Evolutionary conservation across 2,888 invertebrate species (phyloP).

Genomic region (Drosophila siamana): DNA sequence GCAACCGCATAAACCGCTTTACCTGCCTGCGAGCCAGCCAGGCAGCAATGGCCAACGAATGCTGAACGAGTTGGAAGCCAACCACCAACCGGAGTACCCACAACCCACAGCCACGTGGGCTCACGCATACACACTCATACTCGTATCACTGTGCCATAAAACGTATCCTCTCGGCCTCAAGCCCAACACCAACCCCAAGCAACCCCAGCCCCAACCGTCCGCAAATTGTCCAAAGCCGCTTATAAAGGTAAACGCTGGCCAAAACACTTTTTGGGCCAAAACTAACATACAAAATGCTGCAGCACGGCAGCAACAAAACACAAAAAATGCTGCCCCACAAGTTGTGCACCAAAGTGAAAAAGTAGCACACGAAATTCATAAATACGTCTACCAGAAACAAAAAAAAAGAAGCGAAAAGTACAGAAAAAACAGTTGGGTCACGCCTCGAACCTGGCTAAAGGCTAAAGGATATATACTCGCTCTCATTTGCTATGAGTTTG

Average conservation of each 20-base stretch:
- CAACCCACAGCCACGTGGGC: constrained; percentile 57
- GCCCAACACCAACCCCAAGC: constrained; percentile 1
- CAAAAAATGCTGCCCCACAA: constrained; percentile 44
- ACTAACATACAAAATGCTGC: constrained; percentile 72
- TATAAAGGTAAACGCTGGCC: constrained; percentile 77
- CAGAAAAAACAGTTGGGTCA: constrained; percentile 52
- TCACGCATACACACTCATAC: constrained; percentile 31
- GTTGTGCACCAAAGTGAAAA: constrained; percentile 55
- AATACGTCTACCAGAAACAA: constrained; percentile 46
- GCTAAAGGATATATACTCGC: constrained; percentile 18
- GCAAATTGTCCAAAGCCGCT: constrained; percentile 78
- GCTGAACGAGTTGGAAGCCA: constrained; percentile 32
- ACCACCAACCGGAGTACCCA: constrained; percentile 26
- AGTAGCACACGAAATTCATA: constrained; percentile 67
- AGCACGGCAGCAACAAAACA: constrained; percentile 18
- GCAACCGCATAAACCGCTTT: constrained; percentile 68
- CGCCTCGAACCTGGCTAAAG: constrained; percentile 50
- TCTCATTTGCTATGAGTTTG: no score
- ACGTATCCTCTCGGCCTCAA: not conserved
- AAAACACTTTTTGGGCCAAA: constrained; percentile 71
- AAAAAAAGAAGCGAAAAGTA: not conserved
- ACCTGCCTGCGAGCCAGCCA: constrained; percentile 26
- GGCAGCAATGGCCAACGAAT: constrained; percentile 40
- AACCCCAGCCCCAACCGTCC: constrained; percentile 29
- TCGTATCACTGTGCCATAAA: constrained; percentile 7